These are phyloP conservation scores for Ochropleura leucogaster DNA, from an alignment of 2,888 invertebrate genomes.

Conservation along the genomic window DNA sequence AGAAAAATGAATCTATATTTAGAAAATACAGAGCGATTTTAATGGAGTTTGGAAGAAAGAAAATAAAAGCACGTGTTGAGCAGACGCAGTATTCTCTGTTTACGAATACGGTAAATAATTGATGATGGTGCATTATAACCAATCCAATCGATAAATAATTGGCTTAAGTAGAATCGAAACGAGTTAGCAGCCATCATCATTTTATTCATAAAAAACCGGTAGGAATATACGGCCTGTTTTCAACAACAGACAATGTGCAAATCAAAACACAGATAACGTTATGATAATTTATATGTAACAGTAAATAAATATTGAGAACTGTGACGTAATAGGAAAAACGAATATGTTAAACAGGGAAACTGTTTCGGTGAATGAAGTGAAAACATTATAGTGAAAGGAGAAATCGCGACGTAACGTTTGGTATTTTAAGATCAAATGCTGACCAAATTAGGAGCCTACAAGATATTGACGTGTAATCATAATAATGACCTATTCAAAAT, in stretches of 20 bases:
- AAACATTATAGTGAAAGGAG: slow-evolving; percentile 51
- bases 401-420: slow-evolving; percentile 40
- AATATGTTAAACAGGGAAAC: slow-evolving; percentile 55
- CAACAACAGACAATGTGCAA: slow-evolving; percentile 32
- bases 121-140: slow-evolving; percentile 40
- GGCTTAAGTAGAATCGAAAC: slow-evolving; percentile 26
- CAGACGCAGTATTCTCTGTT: slow-evolving; percentile 24
- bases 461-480: slow-evolving; percentile 11
- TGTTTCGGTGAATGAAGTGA: slow-evolving; percentile 50
- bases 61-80: slow-evolving; percentile 26
- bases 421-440: slow-evolving; percentile 42
- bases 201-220: slow-evolving; percentile 31
- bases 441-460: slow-evolving; percentile 27
- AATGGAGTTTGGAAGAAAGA: slow-evolving; percentile 4
- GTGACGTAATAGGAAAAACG: slow-evolving; percentile 52
- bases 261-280: slow-evolving; percentile 56
- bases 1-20: slow-evolving; percentile 26
- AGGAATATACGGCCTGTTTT: slow-evolving; percentile 20
- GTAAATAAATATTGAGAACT: slow-evolving; percentile 45
- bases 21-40: slow-evolving; percentile 1
- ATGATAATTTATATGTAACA: slow-evolving; percentile 46
- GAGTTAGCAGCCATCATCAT: slow-evolving; percentile 33
- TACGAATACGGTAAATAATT: slow-evolving; percentile 46
- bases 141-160: slow-evolving; percentile 44
- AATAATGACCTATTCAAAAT: slow-evolving; percentile 14